A percentile compares a stretch with the other conserved stretches of the same genome.
Evolutionary conservation across 1,140 invertebrate species (phyloP).

Genomic region (Eupeodes corollae): DNA sequence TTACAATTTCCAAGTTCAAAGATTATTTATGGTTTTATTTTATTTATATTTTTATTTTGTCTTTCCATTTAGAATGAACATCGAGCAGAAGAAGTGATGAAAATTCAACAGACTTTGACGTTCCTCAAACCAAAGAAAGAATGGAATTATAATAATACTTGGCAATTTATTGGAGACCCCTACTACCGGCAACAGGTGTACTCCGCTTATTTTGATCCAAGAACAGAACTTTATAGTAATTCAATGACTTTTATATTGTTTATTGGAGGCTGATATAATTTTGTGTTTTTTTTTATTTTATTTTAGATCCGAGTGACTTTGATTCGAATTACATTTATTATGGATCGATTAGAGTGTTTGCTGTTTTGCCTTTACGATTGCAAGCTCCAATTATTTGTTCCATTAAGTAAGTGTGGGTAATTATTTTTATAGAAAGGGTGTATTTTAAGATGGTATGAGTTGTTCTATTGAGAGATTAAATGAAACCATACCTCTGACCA

Average conservation of each 20-base stretch:
- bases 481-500: no score
- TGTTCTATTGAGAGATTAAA: no score
- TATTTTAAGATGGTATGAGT: no score
- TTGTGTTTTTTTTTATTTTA: not conserved
- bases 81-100: constrained; percentile 21
- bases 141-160: constrained; percentile 30
- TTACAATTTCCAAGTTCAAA: not conserved
- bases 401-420: constrained; percentile 10
- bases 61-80: constrained; percentile 21
- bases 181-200: constrained; percentile 23
- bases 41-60: not conserved
- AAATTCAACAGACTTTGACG: constrained; percentile 15
- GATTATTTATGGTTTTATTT: no score
- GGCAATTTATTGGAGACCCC: constrained; percentile 25
- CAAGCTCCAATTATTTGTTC: constrained; percentile 21
- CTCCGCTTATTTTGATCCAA: constrained; percentile 30
- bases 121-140: constrained; percentile 22
- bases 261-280: not conserved
- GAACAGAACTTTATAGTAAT: constrained; percentile 26
- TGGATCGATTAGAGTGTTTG: constrained; percentile 26
- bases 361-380: constrained; percentile 21
- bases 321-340: constrained; percentile 18
- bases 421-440: not conserved
- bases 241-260: not conserved
- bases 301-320: constrained; percentile 15